phyloP scores from a whole-genome alignment of 2,113 vertebrate species.

The Oryzias woworae region DNA sequence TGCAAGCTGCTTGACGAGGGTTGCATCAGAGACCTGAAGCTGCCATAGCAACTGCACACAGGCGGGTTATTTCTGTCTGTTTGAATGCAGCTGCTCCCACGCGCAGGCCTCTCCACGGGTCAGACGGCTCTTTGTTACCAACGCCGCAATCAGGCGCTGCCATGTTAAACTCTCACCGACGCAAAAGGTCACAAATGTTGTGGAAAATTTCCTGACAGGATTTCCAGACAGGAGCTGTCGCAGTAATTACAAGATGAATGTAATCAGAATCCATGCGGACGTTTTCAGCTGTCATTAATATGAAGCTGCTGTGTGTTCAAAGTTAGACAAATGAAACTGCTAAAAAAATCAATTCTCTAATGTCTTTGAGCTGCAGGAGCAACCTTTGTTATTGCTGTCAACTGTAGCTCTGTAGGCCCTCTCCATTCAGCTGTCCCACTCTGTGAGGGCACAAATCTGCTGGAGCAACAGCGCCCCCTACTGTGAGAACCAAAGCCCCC shows the following conservation, averaged over 20 bases:
- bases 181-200: conserved; percentile 43
- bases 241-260: conserved; percentile 41
- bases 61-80: conserved; percentile 61
- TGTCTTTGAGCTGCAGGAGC: conserved; percentile 49
- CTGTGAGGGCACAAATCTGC: background rate
- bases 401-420: conserved; percentile 38
- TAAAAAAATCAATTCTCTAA: conserved; percentile 22
- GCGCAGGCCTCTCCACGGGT: conserved; percentile 39
- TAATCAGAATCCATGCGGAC: conserved; percentile 25
- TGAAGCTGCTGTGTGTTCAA: too few species aligned
- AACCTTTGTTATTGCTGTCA: conserved; percentile 66
- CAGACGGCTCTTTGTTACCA: conserved; percentile 29
- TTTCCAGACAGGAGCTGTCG: conserved; percentile 51
- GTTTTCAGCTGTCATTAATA: too few species aligned
- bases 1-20: background rate
- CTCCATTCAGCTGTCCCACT: conserved; percentile 41
- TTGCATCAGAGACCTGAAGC: conserved; percentile 47
- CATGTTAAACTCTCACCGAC: conserved; percentile 41
- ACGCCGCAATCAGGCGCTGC: conserved; percentile 39
- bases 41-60: conserved; percentile 62
- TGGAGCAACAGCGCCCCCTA: conserved; percentile 77
- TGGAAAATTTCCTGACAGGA: conserved; percentile 50
- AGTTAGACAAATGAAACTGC: conserved; percentile 35
- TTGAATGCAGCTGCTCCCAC: conserved; percentile 65
- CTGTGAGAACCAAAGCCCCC: conserved; percentile 25